A percentile compares a stretch with the other conserved stretches of the same genome.
These are phyloP conservation scores for Phaetusa simplex DNA, from an alignment of 2,113 vertebrate species.

Conservation along the genomic window DNA sequence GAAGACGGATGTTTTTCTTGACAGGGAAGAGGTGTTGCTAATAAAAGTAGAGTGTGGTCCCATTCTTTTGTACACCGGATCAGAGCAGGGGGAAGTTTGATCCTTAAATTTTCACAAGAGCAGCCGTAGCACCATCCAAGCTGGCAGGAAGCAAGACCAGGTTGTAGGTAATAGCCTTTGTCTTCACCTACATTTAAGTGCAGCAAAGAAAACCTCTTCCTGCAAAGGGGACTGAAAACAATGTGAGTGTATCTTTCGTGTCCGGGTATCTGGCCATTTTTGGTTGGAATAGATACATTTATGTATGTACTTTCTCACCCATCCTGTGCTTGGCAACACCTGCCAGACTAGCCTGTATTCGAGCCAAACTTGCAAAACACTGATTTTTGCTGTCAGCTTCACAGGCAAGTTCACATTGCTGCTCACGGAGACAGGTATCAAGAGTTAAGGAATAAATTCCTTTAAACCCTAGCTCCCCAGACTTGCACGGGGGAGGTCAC, in stretches of 20 bases:
- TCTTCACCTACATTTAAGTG: not conserved
- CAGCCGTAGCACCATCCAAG: not conserved
- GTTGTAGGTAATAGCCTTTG: not conserved
- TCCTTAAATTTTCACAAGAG: not conserved
- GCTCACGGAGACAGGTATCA: not conserved
- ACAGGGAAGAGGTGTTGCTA: not conserved
- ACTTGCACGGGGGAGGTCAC: not conserved
- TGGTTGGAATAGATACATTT: not conserved
- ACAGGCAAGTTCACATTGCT: not conserved
- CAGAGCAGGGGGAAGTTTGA: not conserved
- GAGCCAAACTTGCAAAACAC: not conserved
- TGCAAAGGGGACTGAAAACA: not conserved
- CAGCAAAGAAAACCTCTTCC: not conserved
- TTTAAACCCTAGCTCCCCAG: not conserved
- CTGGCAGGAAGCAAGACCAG: not conserved
- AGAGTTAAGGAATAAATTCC: not conserved
- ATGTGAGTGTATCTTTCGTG: accelerated
- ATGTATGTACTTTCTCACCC: not conserved
- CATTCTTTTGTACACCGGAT: not conserved
- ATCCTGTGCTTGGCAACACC: not conserved
- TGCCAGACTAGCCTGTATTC: not conserved
- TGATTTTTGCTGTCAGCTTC: not conserved
- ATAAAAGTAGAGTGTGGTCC: not conserved
- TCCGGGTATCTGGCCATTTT: not conserved
- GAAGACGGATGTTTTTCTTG: not conserved